A percentile compares a stretch with the other conserved stretches of the same genome.
These are phyloP conservation scores for Alca torda DNA, from an alignment of 2,797 vertebrate genomes.

Conservation along the genomic window DNA sequence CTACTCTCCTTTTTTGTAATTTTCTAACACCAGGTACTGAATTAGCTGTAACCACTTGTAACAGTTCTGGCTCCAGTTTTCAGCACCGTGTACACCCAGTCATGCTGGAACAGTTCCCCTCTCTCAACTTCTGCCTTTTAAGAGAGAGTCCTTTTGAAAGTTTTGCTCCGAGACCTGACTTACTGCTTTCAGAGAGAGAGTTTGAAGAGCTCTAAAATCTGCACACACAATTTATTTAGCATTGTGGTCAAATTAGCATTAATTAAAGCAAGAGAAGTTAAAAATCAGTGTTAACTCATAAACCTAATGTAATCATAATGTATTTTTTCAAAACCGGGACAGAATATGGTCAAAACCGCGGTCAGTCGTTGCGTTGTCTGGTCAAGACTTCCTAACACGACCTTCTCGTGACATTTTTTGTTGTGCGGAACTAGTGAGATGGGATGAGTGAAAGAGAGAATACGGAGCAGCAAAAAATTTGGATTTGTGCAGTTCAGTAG, in stretches of 20 bases:
- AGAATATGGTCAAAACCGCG: not conserved
- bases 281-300: not conserved
- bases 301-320: not conserved
- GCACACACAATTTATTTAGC: not conserved
- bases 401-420: not conserved
- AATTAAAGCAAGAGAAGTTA: not conserved
- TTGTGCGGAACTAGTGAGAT: not conserved
- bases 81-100: not conserved
- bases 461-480: not conserved
- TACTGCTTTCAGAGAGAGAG: not conserved
- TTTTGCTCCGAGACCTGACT: not conserved
- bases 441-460: not conserved
- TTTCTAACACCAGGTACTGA: slow-evolving; percentile 6
- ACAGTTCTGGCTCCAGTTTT: slow-evolving; percentile 21
- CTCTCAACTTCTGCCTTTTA: not conserved
- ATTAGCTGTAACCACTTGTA: slow-evolving; percentile 27
- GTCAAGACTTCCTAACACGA: not conserved
- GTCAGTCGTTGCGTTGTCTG: not conserved
- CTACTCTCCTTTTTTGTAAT: not conserved
- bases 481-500: not conserved
- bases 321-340: not conserved
- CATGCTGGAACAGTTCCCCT: slow-evolving; percentile 23
- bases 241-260: not conserved
- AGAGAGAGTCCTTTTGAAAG: not conserved
- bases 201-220: not conserved